Evolutionary conservation across 2,113 vertebrate genomes (phyloP).

Genomic region (Ictalurus furcatus): DNA sequence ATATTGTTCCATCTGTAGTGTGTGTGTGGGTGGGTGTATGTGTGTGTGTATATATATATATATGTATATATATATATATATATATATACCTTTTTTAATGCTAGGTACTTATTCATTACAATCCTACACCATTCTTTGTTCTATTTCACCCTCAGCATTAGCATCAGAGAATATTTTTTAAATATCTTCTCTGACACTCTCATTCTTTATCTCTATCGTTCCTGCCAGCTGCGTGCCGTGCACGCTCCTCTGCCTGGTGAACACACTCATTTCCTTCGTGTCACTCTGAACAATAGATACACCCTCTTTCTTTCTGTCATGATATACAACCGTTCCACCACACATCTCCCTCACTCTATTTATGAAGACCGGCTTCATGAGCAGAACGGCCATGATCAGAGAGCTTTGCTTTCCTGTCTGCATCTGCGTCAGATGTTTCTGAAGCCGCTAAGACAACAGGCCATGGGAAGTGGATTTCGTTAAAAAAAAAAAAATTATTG

Average conservation of each 20-base stretch:
- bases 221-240: constrained; percentile 33
- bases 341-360: constrained; percentile 44
- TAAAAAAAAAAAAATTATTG: not conserved
- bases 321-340: constrained; percentile 39
- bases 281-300: constrained; percentile 57
- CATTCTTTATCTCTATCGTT: constrained; percentile 45
- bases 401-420: constrained; percentile 22
- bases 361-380: constrained; percentile 41
- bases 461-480: constrained; percentile 20
- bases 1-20: not conserved
- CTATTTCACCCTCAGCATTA: not conserved
- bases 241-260: constrained; percentile 35
- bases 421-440: constrained; percentile 54
- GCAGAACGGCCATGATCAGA: constrained; percentile 17
- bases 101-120: not conserved
- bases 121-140: not conserved
- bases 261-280: constrained; percentile 52
- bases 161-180: constrained; percentile 21
- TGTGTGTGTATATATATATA: not conserved
- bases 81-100: not conserved
- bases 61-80: not conserved
- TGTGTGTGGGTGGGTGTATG: not conserved
- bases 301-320: constrained; percentile 49
- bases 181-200: constrained; percentile 23
- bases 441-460: constrained; percentile 58